Evolutionary conservation across 1,140 invertebrate genomes (phyloP), one percentile per base, ranked within the genome.

Genomic region (Cryptotermes secundus): DNA sequence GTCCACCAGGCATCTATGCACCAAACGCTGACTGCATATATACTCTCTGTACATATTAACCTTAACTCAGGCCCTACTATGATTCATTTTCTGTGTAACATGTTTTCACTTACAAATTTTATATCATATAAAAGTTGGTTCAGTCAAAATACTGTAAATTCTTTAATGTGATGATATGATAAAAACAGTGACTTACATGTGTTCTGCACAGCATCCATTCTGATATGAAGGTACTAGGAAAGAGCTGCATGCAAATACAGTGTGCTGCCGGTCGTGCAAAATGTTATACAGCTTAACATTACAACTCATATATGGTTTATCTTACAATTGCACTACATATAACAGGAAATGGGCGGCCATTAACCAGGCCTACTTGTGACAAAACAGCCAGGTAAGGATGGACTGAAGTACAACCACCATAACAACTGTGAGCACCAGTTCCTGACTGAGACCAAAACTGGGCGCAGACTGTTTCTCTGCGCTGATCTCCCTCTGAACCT

Each of bases 401-500:
- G 72, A 36, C 59, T 83, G 83, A 16, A 83, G 38, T 24, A 80
- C 34, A 24, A 26, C 42, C 38, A 80, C 83, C 34, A 80, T n/a
- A 53, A 83, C n/a, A 35, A 83, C 59, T 31, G 59, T 72, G 31
- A 31, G 6, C 59, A 72, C 59, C 14, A 72, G 59, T 72, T 72
- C 59, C 1, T 72, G 59, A 72, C 59, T 72, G 59, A 72, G 31
- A 72, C 59, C n/a, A 31, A 72, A 72, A 31, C n/a, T 72, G 9
- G 59, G 31, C 9, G 31, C 59, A 49, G 16, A 19, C 26, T n/a
- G 26, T 4, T 72, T 72, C n/a, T 72, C 59, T 72, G 59, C n/a
- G 31, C n/a, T 16, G 7, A 31, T 72, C 42, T 86, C 88, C 84
- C 90, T 88, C 86, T 90, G 90, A 82, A 88, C 88, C 80, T 88